A percentile compares a stretch with the other conserved stretches of the same genome.
phyloP scores from a whole-genome alignment of 2,888 invertebrate species.

The Therioaphis trifolii region DNA sequence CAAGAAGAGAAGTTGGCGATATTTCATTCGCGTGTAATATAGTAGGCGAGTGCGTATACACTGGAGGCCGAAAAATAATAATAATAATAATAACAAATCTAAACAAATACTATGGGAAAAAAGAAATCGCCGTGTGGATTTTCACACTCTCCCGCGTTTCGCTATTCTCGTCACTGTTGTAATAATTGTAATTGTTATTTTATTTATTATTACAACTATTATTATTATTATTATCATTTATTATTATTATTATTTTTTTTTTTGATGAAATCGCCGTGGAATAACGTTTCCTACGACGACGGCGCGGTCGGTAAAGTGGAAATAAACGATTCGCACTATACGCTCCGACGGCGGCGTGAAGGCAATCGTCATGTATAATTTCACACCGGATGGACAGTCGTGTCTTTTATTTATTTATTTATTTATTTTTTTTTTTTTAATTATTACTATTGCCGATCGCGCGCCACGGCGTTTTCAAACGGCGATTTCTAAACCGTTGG shows the following conservation, averaged over 20 bases:
- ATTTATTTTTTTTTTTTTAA: not conserved
- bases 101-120: not conserved
- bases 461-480: not conserved
- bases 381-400: slow-evolving; percentile 57
- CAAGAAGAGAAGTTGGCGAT: not conserved
- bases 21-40: not conserved
- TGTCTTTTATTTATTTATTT: no score
- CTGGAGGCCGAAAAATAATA: not conserved
- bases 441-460: not conserved
- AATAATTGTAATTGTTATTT: no score
- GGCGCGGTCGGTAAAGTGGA: not conserved
- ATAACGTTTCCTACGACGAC: not conserved
- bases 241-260: not conserved
- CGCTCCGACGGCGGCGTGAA: slow-evolving; percentile 11
- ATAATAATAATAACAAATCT: not conserved
- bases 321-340: slow-evolving; percentile 18
- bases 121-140: slow-evolving; percentile 7
- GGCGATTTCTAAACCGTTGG: slow-evolving; percentile 31
- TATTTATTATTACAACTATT: no score
- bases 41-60: not conserved
- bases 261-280: slow-evolving; percentile 17
- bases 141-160: slow-evolving; percentile 7
- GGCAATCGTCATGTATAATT: slow-evolving; percentile 34
- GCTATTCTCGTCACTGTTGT: no score
- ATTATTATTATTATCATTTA: no score